These are phyloP conservation scores for Enteromius fasciolatus DNA, from an alignment of 2,797 vertebrate genomes.

Conservation along the genomic window DNA sequence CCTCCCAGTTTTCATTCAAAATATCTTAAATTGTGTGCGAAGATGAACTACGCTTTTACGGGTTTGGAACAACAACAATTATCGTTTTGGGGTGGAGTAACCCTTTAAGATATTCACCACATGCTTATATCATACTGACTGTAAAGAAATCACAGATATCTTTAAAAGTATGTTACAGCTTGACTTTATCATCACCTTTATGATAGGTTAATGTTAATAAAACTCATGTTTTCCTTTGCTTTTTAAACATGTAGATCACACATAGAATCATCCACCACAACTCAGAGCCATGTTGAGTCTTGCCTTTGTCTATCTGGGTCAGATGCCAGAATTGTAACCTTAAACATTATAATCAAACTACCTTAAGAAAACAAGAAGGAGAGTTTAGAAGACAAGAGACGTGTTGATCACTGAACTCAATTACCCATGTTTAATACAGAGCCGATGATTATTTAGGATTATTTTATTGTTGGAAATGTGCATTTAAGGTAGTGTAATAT, in stretches of 20 bases:
- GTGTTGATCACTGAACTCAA: background rate
- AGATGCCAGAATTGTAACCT: slow-evolving; percentile 4
- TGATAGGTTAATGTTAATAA: background rate
- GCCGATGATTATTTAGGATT: background rate
- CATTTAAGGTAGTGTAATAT: background rate
- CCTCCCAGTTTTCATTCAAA: too few relatives aligned
- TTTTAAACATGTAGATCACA: background rate
- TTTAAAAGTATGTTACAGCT: background rate
- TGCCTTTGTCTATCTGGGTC: slow-evolving; percentile 32
- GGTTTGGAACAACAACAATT: too few relatives aligned
- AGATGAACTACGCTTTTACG: too few relatives aligned
- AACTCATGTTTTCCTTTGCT: background rate
- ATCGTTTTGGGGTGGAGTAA: too few relatives aligned
- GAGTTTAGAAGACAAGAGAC: slow-evolving; percentile 7
- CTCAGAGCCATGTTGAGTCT: slow-evolving; percentile 29
- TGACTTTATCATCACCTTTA: background rate
- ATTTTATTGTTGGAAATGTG: background rate
- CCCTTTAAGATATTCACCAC: background rate
- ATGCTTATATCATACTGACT: background rate
- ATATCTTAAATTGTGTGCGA: too few relatives aligned
- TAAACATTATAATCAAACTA: slow-evolving; percentile 21
- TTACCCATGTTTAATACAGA: background rate
- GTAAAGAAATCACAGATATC: background rate
- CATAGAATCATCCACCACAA: background rate
- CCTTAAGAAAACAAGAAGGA: slow-evolving; percentile 25